Evolutionary conservation across 2,888 invertebrate species (phyloP).

Genomic region (Cataglyphis cursor): DNA sequence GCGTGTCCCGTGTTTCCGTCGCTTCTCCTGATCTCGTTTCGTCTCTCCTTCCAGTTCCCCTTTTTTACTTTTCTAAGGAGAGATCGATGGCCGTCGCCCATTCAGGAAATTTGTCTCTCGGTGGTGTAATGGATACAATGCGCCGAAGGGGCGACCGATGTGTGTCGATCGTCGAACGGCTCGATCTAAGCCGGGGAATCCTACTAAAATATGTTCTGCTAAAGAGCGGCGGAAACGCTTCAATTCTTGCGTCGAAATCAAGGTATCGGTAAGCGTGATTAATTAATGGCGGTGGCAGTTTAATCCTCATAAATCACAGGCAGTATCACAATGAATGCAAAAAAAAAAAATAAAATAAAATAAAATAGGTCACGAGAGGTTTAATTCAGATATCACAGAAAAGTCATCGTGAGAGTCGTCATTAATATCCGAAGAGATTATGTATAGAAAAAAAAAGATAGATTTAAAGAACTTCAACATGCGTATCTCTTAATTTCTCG

Average conservation of each 20-base stretch:
- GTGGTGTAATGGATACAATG: conserved; percentile 37
- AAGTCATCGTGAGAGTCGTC: neutral
- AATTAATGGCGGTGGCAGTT: neutral
- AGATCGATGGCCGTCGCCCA: conserved; percentile 72
- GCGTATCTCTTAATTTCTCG: neutral
- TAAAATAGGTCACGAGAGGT: neutral
- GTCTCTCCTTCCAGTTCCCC: conserved; percentile 37
- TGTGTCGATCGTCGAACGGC: conserved; percentile 26
- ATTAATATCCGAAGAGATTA: neutral
- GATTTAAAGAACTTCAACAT: neutral
- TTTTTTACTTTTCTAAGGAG: conserved; percentile 58
- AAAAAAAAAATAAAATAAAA: neutral
- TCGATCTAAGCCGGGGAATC: neutral
- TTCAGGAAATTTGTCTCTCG: conserved; percentile 69
- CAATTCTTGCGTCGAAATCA: neutral
- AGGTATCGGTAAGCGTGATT: conserved; percentile 4
- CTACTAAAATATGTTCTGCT: neutral
- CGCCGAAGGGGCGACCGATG: conserved; percentile 16
- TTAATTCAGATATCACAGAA: neutral
- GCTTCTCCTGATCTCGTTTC: conserved; percentile 60
- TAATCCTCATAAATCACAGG: neutral
- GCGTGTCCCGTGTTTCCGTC: conserved; percentile 80
- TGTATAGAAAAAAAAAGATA: neutral
- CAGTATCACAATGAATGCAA: neutral
- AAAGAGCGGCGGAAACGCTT: conserved; percentile 18